These are phyloP conservation scores for Brachyhypopomus gauderio DNA, from an alignment of 2,113 vertebrate genomes.

Conservation along the genomic window DNA sequence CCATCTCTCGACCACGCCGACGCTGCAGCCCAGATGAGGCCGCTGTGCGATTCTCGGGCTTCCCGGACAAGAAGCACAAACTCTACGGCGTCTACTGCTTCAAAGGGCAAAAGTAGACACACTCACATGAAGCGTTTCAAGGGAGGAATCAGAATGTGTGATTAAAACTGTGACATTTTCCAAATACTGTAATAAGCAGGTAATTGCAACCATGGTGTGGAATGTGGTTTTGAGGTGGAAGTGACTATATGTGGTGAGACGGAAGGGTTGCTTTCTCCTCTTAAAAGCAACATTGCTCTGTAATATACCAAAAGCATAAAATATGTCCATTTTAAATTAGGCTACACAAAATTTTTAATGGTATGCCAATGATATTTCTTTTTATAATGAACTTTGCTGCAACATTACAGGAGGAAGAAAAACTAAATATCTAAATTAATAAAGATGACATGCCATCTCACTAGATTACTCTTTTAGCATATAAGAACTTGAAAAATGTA, in stretches of 20 bases:
- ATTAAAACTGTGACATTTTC: constrained; percentile 90
- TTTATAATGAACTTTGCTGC: neutral
- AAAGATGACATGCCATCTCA: constrained; percentile 34
- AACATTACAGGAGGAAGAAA: constrained; percentile 2
- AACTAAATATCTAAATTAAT: neutral
- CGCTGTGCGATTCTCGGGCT: constrained; percentile 88
- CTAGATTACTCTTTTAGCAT: constrained; percentile 62
- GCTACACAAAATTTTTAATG: constrained; percentile 54
- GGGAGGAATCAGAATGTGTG: constrained; percentile 73
- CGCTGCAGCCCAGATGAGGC: constrained; percentile 93
- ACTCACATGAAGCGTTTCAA: neutral
- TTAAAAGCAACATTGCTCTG: constrained; percentile 16
- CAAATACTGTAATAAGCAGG: constrained; percentile 71
- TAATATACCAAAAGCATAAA: constrained; percentile 52
- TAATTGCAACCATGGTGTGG: neutral
- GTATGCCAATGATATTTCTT: constrained; percentile 11
- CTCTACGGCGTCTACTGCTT: constrained; percentile 97
- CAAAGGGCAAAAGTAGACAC: constrained; percentile 79
- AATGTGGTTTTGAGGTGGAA: constrained; percentile 11
- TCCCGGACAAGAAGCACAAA: constrained; percentile 96
- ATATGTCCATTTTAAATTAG: constrained; percentile 71
- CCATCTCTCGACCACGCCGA: constrained; percentile 83
- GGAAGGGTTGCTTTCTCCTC: neutral
- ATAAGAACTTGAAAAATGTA: constrained; percentile 64
- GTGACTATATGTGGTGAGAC: neutral